Conservation (phyloP, 2,113 vertebrate species). For the Neomonachus schauinslandi region DNA sequence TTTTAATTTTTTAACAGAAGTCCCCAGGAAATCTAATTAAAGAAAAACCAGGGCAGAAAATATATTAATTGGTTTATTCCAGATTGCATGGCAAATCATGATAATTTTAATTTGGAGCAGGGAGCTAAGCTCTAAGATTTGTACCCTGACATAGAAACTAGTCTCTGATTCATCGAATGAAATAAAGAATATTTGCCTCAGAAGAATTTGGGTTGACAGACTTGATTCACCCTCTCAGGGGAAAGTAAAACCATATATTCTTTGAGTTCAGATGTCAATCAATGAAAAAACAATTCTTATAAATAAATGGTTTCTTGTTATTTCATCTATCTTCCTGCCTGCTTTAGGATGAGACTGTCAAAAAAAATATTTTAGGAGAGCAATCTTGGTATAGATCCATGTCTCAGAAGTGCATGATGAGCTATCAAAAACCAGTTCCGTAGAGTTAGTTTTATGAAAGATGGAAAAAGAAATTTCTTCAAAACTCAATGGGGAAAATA, state of each 20-base stretch:
- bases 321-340: slow-evolving; percentile 64
- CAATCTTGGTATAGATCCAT: slow-evolving; percentile 33
- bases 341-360: slow-evolving; percentile 66
- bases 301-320: slow-evolving; percentile 76
- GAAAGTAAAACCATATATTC: slow-evolving; percentile 68
- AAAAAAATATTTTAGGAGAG: slow-evolving; percentile 62
- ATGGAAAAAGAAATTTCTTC: neutral
- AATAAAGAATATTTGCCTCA: slow-evolving; percentile 23
- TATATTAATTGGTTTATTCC: neutral
- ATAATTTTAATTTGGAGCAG: neutral
- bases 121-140: neutral
- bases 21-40: neutral
- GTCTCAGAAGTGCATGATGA: neutral
- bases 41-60: neutral
- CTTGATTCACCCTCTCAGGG: neutral
- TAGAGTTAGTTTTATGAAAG: slow-evolving; percentile 13
- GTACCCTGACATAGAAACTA: neutral
- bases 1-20: neutral
- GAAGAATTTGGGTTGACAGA: slow-evolving; percentile 46
- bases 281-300: slow-evolving; percentile 54
- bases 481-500: neutral
- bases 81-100: neutral
- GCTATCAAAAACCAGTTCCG: slow-evolving; percentile 50
- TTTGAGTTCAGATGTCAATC: slow-evolving; percentile 72
- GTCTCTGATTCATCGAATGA: neutral